Base-by-base conservation (phyloP, 2,113 vertebrate genomes). In the Malurus elegans region DNA sequence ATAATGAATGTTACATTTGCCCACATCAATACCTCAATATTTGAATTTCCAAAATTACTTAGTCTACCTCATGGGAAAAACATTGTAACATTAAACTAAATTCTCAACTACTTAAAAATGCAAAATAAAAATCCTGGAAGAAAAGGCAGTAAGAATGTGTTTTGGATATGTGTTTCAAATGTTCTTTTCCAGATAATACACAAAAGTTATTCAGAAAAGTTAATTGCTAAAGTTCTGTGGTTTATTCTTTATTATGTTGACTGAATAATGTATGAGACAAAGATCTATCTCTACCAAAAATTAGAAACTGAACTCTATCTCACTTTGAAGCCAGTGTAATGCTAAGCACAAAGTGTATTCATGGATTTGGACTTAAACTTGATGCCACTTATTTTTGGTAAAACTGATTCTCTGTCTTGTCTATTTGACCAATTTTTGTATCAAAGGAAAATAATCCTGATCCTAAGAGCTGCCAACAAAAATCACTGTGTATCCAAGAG, bases 231-330 rank as follows among this genome's bases (percentile, higher is more conserved):
- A 81, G 58, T 82, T 92, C 54, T 94, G 91, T 86, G 92, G 90
- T 88, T 96, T 95, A 45, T 79, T 71, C 34, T 81, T 93, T 94
- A 82, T 93, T 79, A 66, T 69, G 44, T 51, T 64, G 29, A 36
- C 56, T 93, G 60, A 95, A 95, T 92, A 92, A 95, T 96, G 40
- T 36, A 94, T 88, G 88, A 92, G 51, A 88, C 42, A 66, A 92
- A 83, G 42, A 82, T 42, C 18, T 38, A 47, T 4, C 7, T 74
- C n/a, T 73, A 91, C 18, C 32, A 88, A 88, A 82, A 88, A 72
- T 69, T 69, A 79, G 54, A 74, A 90, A 72, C 38, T 10, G 38
- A 79, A 69, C 23, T 86, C 54, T 24, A 71, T 36, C 34, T 86
- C 45, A 54, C 8, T 86, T 58, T 57, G 47, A 88, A 88, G n/a